These are phyloP conservation scores for Tineola bisselliella DNA, from an alignment of 2,888 invertebrate species.

Conservation along the genomic window DNA sequence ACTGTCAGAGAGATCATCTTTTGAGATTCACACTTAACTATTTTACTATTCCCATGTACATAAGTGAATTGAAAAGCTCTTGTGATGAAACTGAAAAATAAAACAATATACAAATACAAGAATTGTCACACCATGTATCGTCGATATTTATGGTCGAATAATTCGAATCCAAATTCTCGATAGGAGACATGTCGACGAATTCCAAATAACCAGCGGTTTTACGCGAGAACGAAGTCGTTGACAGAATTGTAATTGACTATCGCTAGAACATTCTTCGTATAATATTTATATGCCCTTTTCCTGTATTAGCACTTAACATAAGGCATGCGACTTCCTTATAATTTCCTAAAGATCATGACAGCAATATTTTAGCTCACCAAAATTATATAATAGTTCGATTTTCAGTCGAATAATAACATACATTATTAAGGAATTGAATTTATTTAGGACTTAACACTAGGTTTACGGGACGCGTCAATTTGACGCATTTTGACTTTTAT, in stretches of 20 bases:
- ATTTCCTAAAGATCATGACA: too few relatives aligned
- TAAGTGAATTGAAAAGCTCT: background rate
- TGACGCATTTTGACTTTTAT: too few relatives aligned
- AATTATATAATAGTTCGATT: too few relatives aligned
- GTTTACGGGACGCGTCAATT: too few relatives aligned
- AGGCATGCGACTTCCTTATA: too few relatives aligned
- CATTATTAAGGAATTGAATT: too few relatives aligned
- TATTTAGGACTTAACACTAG: too few relatives aligned
- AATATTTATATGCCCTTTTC: background rate
- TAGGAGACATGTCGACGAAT: slow-evolving; percentile 11
- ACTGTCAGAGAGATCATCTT: too few relatives aligned
- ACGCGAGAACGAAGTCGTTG: background rate
- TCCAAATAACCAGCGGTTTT: slow-evolving; percentile 11
- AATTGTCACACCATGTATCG: background rate
- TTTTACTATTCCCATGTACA: background rate
- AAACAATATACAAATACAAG: background rate
- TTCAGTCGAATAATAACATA: too few relatives aligned
- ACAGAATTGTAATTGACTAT: slow-evolving; percentile 12
- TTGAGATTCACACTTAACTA: background rate
- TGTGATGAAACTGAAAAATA: background rate
- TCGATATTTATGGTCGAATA: slow-evolving; percentile 12
- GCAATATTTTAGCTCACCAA: too few relatives aligned
- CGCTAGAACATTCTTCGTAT: background rate
- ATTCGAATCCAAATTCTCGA: slow-evolving; percentile 5
- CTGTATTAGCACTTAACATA: background rate